phyloP scores from a whole-genome alignment of 2,888 invertebrate genomes.

The Pollenia labialis region DNA sequence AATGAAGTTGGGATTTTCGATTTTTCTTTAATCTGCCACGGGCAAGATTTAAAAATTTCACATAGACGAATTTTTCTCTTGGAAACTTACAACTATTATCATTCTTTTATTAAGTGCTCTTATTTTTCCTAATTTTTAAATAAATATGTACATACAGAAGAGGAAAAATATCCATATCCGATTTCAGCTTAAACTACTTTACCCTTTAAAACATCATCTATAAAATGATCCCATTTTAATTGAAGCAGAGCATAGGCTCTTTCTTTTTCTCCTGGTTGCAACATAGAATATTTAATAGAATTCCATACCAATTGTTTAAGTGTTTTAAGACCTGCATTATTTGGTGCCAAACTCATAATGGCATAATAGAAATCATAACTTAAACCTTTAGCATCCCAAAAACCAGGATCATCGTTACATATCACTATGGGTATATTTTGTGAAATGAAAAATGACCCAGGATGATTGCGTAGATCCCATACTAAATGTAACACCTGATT shows the following conservation, averaged over 20 bases:
- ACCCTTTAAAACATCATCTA: constrained; percentile 78
- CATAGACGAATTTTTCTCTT: no score
- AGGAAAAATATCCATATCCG: not conserved
- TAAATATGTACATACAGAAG: constrained; percentile 14
- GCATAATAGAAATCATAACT: constrained; percentile 89
- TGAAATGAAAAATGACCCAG: constrained; percentile 85
- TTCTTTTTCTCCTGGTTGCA: constrained; percentile 76
- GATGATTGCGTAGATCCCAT: constrained; percentile 88
- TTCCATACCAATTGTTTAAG: constrained; percentile 87
- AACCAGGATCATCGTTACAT: constrained; percentile 87
- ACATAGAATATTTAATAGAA: constrained; percentile 85
- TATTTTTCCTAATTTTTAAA: constrained; percentile 19
- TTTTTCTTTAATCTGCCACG: no score
- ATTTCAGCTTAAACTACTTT: constrained; percentile 75
- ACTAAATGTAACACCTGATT: constrained; percentile 85
- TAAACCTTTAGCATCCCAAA: constrained; percentile 87
- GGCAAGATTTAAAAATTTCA: no score
- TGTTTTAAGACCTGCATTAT: constrained; percentile 86
- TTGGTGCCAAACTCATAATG: constrained; percentile 87
- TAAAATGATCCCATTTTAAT: constrained; percentile 79
- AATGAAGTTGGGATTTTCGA: no score
- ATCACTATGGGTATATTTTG: constrained; percentile 87
- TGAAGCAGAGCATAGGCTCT: constrained; percentile 77
- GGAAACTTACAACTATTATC: not conserved
- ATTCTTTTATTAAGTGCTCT: not conserved